Evolutionary conservation across 2,797 vertebrate species (phyloP), one percentile per base, ranked within the genome.

Genomic region (Sebastes minor): DNA sequence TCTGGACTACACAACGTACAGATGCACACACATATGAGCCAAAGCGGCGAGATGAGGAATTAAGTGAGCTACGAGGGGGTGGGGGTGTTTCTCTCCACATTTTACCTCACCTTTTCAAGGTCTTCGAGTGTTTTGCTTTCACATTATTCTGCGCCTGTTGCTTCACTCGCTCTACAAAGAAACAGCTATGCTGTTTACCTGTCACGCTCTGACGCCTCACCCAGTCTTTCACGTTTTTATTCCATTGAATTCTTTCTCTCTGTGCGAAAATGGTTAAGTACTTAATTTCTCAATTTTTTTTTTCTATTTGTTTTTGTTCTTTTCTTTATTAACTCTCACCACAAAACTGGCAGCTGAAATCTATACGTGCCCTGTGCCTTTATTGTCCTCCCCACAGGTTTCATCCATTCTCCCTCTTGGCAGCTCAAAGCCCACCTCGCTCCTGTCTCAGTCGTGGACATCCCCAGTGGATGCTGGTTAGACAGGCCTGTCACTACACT

Each of bases 401-500:
- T 65, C 23, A 80, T 61, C 22, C 30, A 23, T 56, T 80, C 38
- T 77, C 63, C 65, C 49, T 82, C 74, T 76, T 66, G 28, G 82
- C 78, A 80, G 78, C 70, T 88, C 22, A 77, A 78, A 86, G 74
- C 77, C 71, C 67, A 75, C 42, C 62, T 27, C 33, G 0, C 53
- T 80, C 59, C 65, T 33, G 79, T 61, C 77, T 86, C 64, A 57
- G 74, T 28, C 55, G 74, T 67, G 49, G 81, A 81, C 75, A 63
- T 71, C 67, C 81, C 78, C 74, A 66, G 61, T 84, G 87, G 86
- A 86, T 25, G 73, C 83, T 88, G 81, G 72, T 89, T 86, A 89
- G 88, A 91, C 76, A 73, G 81, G 78, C 76, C 74, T 84, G 87
- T 91, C 92, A 92, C 90, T 86, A 85, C 76, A 38, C 77, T 32